Percentiles rank a stretch among this genome's conserved stretches.
These are phyloP conservation scores for Gallinago media DNA, from an alignment of 2,113 vertebrate species.

Conservation along the genomic window DNA sequence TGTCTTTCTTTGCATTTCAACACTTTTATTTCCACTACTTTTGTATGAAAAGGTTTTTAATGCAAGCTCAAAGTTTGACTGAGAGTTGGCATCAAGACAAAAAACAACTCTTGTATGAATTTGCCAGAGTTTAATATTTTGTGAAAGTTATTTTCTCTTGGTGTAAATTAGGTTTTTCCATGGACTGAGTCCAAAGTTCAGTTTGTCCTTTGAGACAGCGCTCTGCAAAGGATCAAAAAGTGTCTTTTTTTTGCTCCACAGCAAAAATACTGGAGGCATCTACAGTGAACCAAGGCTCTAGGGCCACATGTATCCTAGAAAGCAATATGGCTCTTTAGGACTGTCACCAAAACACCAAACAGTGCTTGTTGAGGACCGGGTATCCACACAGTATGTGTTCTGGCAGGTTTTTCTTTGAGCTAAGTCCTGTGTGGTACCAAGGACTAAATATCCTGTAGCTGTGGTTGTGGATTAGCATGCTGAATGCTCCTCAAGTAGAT, in stretches of 20 bases:
- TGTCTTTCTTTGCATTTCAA: neutral
- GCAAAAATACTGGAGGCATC: neutral
- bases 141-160: neutral
- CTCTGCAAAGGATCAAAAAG: neutral
- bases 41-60: neutral
- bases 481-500: neutral
- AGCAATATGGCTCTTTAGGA: neutral
- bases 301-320: fast-evolving
- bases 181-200: neutral
- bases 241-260: neutral
- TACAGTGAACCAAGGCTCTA: neutral
- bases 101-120: neutral
- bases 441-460: neutral
- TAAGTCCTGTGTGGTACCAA: neutral
- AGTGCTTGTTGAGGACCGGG: neutral
- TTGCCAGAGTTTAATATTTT: neutral
- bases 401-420: neutral
- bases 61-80: neutral
- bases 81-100: neutral
- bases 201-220: neutral
- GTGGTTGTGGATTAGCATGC: neutral
- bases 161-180: neutral
- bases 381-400: neutral
- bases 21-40: neutral
- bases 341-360: neutral